phyloP scores from a whole-genome alignment of 1,140 invertebrate genomes.

The Sminthurides bifidus region DNA sequence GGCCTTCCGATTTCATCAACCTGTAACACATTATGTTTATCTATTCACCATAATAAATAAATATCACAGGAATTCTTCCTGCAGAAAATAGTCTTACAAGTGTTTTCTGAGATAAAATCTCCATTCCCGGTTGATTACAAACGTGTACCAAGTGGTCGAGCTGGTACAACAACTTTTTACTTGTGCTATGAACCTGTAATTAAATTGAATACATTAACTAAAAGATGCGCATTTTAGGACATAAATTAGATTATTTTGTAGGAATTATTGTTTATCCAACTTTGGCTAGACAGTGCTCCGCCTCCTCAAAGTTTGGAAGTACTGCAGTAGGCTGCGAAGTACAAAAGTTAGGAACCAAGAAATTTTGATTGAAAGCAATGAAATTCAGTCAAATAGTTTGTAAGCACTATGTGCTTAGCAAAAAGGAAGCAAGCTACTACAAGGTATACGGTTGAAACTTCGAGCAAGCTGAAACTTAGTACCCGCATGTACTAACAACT shows the following conservation, averaged over 20 bases:
- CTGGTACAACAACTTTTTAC: conserved; percentile 90
- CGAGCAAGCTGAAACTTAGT: no score
- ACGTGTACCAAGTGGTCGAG: conserved; percentile 90
- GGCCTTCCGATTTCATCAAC: conserved; percentile 37
- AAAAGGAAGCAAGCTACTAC: conserved; percentile 1
- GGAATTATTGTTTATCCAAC: conserved; percentile 11
- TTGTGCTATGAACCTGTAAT: conserved; percentile 78
- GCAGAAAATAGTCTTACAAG: neutral
- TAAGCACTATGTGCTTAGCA: neutral
- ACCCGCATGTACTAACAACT: no score
- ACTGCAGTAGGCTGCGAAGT: conserved; percentile 16
- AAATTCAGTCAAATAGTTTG: neutral
- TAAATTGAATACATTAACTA: conserved; percentile 9
- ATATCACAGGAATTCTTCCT: neutral
- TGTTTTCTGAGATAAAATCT: conserved; percentile 49
- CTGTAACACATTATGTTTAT: conserved; percentile 27
- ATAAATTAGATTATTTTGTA: conserved; percentile 4
- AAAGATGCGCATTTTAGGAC: neutral
- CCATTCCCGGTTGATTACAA: conserved; percentile 74
- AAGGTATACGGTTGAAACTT: no score
- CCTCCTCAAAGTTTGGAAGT: conserved; percentile 21
- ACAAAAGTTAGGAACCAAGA: conserved; percentile 10
- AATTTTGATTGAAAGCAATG: neutral
- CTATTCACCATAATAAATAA: conserved; percentile 19
- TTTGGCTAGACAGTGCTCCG: conserved; percentile 26